Conservation (phyloP, 1,140 invertebrate species). For the Helicorthomorpha holstii region DNA sequence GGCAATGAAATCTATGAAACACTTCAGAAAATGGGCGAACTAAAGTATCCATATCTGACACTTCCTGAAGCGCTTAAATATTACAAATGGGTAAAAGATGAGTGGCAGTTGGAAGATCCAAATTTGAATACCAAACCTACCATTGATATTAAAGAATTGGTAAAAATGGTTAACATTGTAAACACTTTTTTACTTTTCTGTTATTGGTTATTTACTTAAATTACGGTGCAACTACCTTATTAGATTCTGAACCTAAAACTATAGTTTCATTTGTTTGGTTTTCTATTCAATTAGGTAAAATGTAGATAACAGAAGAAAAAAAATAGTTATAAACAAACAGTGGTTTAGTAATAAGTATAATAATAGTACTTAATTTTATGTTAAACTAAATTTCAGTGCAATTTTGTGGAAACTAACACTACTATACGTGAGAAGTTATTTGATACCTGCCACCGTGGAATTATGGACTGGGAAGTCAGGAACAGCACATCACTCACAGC, state of each 20-base stretch:
- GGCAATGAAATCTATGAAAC: conserved; percentile 18
- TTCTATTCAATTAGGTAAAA: not conserved
- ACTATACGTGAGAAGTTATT: conserved; percentile 12
- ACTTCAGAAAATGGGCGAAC: conserved; percentile 7
- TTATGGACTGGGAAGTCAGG: conserved; percentile 14
- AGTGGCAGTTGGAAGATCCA: not conserved
- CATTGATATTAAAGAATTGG: not conserved
- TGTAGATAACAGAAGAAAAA: not conserved
- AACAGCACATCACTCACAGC: too few relatives aligned
- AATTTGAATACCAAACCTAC: not conserved
- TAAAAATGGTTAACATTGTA: not conserved
- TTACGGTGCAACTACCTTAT: not conserved
- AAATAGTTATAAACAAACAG: not conserved
- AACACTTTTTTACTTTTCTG: not conserved
- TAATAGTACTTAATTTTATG: too few relatives aligned
- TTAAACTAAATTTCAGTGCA: too few relatives aligned
- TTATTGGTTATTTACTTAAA: not conserved
- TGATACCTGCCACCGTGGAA: conserved; percentile 7
- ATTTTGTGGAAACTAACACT: too few relatives aligned
- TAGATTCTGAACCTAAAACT: not conserved
- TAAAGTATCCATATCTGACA: conserved; percentile 13
- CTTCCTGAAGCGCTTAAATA: conserved; percentile 15
- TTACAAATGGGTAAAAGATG: conserved; percentile 11
- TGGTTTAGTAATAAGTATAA: conserved; percentile 6
- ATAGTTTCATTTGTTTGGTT: not conserved